These are phyloP conservation scores for Drosophila peninsularis DNA, from an alignment of 2,888 invertebrate species.

Conservation along the genomic window DNA sequence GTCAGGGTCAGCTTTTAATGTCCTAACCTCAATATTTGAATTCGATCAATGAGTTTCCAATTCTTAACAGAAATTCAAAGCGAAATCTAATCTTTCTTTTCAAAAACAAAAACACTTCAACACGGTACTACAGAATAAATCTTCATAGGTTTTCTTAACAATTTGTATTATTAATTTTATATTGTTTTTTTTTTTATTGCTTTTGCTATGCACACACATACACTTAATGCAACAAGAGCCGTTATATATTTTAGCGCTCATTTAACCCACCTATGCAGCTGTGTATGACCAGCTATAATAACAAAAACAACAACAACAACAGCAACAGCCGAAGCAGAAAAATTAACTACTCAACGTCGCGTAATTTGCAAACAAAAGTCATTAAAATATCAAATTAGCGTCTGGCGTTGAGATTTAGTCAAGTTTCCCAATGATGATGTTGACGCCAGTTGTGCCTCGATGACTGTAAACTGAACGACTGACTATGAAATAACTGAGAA, in stretches of 20 bases:
- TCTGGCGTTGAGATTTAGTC: conserved; percentile 63
- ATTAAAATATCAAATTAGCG: conserved; percentile 76
- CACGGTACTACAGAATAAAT: neutral
- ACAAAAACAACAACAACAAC: conserved; percentile 11
- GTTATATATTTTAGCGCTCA: conserved; percentile 26
- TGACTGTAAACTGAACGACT: conserved; percentile 33
- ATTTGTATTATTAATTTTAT: neutral
- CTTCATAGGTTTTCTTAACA: neutral
- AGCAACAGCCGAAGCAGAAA: conserved; percentile 5
- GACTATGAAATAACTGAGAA: conserved; percentile 41
- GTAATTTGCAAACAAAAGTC: conserved; percentile 69
- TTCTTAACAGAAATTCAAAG: too few species aligned
- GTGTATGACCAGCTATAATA: conserved; percentile 16
- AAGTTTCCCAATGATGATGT: conserved; percentile 43
- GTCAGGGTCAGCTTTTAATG: conserved; percentile 1
- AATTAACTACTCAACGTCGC: conserved; percentile 36
- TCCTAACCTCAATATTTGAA: conserved; percentile 7
- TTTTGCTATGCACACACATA: neutral
- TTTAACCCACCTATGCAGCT: conserved; percentile 24
- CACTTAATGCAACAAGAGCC: conserved; percentile 25
- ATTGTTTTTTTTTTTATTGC: neutral
- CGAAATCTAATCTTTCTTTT: neutral
- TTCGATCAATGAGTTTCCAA: neutral
- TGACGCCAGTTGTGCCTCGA: conserved; percentile 41
- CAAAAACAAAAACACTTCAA: neutral